Percentiles rank a stretch among this genome's conserved stretches.
phyloP scores from a whole-genome alignment of 1,140 invertebrate genomes.

The Latrodectus geometricus region DNA sequence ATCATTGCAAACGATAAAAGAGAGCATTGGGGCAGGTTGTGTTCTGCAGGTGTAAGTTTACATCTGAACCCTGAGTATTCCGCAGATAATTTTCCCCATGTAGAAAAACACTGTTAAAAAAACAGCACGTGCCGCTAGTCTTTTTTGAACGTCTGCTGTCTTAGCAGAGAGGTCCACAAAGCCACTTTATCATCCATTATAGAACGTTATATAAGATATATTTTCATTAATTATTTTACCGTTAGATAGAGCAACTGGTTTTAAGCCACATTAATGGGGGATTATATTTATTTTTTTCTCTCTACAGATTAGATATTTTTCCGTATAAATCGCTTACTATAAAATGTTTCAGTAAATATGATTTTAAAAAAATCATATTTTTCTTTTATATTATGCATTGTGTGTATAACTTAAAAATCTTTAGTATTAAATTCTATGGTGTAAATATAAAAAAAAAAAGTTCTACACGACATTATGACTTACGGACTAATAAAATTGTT shows the following conservation, averaged over 20 bases:
- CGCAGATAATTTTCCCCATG: not conserved
- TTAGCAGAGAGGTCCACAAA: not conserved
- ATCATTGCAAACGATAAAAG: not conserved
- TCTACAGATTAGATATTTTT: too few relatives aligned
- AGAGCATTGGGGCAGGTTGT: slow-evolving; percentile 28
- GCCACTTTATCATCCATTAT: slow-evolving; percentile 8
- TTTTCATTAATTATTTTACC: not conserved
- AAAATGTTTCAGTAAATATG: too few relatives aligned
- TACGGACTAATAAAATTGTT: too few relatives aligned
- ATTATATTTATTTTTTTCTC: not conserved
- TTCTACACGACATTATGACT: too few relatives aligned
- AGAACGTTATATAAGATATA: slow-evolving; percentile 1
- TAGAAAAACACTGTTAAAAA: not conserved
- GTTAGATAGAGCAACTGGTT: slow-evolving; percentile 22
- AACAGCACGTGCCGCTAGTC: not conserved
- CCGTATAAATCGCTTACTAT: too few relatives aligned
- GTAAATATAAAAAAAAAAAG: too few relatives aligned
- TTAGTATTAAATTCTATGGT: too few relatives aligned
- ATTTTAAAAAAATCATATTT: too few relatives aligned
- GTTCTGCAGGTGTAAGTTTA: slow-evolving; percentile 37
- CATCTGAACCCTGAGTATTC: slow-evolving; percentile 26
- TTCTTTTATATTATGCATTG: too few relatives aligned
- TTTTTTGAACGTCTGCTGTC: not conserved
- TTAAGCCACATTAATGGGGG: not conserved
- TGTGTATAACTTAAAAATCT: too few relatives aligned